Evolutionary conservation across 2,888 invertebrate genomes (phyloP), one percentile per base, ranked within the genome.

Genomic region (Lottia gigantea): DNA sequence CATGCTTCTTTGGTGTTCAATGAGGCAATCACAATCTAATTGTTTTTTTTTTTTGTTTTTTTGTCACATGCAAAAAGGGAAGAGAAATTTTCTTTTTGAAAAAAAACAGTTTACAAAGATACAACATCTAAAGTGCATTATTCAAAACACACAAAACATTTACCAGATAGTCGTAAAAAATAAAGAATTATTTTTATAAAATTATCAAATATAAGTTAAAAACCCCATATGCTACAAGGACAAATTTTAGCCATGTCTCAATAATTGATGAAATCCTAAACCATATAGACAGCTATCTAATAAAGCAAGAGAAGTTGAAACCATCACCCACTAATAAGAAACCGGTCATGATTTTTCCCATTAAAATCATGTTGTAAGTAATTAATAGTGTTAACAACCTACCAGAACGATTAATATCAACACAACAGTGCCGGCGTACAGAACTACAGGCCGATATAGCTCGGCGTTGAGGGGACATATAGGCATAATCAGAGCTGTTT

Each of bases 381-480:
- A 71, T 68, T 71, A 73, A 72, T 62, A 55, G 70, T 74, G 77
- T 78, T 80, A 76, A 79, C 78, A 78, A 80, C 77, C 74, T 82
- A 80, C 84, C 85, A 75, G 80, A 80, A 76, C 79, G 78, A 78
- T 83, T 83, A 80, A 82, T 79, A 81, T 85, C 84, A 74, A 85
- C 82, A 80, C 83, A 83, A 75, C 84, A 84, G 79, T 84, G 85
- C 64, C 85, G 80, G 74, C 85, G 81, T 72, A 85, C 83, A 74
- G 83, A 82, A 78, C 84, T 84, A 78, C 84, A 84, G 72, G 85
- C 85, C 66, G 85, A 85, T 71, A 82, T 79, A 61, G 85, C 85
- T 68, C 85, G 81, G 72, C 85, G 81, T 74, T 84, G 82, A 70
- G 83, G 81, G 66, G 80, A 80, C 75, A 80, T 81, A 71, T 72